Evolutionary conservation across 2,797 vertebrate genomes (phyloP).

Genomic region (Xenopus petersii): DNA sequence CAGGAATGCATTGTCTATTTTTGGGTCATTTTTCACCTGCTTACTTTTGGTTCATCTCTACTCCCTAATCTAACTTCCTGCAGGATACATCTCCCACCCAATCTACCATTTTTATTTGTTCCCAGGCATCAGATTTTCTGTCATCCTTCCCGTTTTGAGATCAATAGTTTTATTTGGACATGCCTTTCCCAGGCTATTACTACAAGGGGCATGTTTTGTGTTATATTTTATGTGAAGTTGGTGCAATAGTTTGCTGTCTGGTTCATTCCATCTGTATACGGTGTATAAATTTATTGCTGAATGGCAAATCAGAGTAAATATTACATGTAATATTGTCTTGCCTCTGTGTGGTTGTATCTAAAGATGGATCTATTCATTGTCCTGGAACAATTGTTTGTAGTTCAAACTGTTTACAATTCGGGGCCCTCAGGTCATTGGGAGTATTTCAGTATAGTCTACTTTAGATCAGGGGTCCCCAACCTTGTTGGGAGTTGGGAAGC

Average conservation of each 20-base stretch:
- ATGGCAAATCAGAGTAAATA: slow-evolving; percentile 33
- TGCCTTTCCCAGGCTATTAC: not conserved
- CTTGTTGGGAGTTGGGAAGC: no score
- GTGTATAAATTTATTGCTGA: slow-evolving; percentile 53
- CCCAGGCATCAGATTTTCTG: not conserved
- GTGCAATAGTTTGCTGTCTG: slow-evolving; percentile 52
- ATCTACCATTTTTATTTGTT: not conserved
- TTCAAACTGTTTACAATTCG: no score
- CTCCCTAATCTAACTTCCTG: not conserved
- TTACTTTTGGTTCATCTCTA: no score
- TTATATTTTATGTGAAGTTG: slow-evolving; percentile 58
- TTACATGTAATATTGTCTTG: slow-evolving; percentile 13
- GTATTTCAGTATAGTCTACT: no score
- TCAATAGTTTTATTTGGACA: not conserved
- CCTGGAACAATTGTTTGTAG: no score
- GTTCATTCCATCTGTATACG: slow-evolving; percentile 66
- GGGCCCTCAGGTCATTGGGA: no score
- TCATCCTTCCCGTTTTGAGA: not conserved
- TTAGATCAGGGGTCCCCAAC: no score
- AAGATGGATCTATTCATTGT: no score
- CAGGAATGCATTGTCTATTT: no score
- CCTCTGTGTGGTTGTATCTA: no score
- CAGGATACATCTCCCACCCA: not conserved
- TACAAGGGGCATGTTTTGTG: not conserved
- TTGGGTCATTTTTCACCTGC: no score